Evolutionary conservation across 1,140 invertebrate species (phyloP), one percentile per base, ranked within the genome.

Genomic region (Bactericera cockerelli): DNA sequence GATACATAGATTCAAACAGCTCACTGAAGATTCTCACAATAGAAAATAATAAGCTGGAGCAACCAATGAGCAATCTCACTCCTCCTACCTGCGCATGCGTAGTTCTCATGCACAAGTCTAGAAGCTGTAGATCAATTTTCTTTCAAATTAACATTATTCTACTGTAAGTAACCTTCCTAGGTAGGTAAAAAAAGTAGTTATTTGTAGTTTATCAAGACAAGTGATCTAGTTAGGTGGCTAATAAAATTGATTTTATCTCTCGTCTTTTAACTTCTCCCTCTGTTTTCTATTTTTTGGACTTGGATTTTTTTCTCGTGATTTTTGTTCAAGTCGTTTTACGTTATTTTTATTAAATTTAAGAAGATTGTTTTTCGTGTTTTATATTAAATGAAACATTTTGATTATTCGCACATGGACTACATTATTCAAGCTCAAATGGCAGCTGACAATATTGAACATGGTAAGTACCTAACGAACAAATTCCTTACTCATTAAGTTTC

Each of bases 181-280:
- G 42, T 49, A 16, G 42, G 6, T 49, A 49, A 49, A 49, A 49
- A 49, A 49, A 49, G 42, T 49, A 49, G 42, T 49, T 49, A 49
- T 4, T 49, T 10, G 42, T 49, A 49, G 42, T 49, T 49, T 49
- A 49, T 49, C 42, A 19, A 49, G 42, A 49, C 42, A 49, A 49
- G 42, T 49, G 42, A 49, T 49, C 42, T 49, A 49, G 22, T 19
- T 49, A 6, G 22, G 42, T 49, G 19, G 42, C 19, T 31, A 31
- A 31, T 31, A 31, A 31, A 31, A 31, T 31, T 49, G 42, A 49
- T 49, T 49, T 49, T 49, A 36, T 49, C 4, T 49, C n/a, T 49
- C 19, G n/a, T 49, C 3, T 19, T 49, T 6, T 19, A 16, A 6
- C 19, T 49, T 49, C 19, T 49, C 19, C 8, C 22, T 6, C 4